Percentiles rank a stretch among this genome's conserved stretches.
These are phyloP conservation scores for Choloepus hoffmanni DNA, from an alignment of 2,113 vertebrate species.

Conservation along the genomic window DNA sequence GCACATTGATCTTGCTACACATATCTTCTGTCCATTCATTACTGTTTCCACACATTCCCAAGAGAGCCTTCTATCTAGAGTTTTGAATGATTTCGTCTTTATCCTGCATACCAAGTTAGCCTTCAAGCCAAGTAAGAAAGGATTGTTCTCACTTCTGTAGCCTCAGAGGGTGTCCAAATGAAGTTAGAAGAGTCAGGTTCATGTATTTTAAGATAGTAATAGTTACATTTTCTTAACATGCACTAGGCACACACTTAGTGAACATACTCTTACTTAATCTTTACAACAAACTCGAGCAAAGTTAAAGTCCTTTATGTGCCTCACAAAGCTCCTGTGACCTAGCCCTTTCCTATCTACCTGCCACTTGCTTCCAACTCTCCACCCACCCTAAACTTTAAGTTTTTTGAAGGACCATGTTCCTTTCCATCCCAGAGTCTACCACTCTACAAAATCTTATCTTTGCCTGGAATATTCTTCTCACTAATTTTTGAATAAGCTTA, in stretches of 20 bases:
- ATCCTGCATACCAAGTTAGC: not conserved
- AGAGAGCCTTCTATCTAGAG: not conserved
- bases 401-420: not conserved
- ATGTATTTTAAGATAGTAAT: constrained; percentile 16
- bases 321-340: not conserved
- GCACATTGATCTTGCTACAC: not conserved
- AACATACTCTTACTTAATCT: not conserved
- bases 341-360: not conserved
- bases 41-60: not conserved
- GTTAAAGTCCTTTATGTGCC: not conserved
- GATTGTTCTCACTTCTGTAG: not conserved
- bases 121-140: constrained; percentile 14
- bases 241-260: not conserved
- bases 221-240: not conserved
- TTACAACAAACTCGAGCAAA: not conserved
- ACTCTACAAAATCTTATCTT: not conserved
- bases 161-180: not conserved
- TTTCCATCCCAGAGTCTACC: not conserved
- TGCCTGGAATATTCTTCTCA: not conserved
- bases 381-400: not conserved
- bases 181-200: not conserved
- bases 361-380: not conserved
- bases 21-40: not conserved
- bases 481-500: constrained; percentile 29
- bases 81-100: not conserved